phyloP scores from a whole-genome alignment of 2,113 vertebrate species.

The Nibea coibor region DNA sequence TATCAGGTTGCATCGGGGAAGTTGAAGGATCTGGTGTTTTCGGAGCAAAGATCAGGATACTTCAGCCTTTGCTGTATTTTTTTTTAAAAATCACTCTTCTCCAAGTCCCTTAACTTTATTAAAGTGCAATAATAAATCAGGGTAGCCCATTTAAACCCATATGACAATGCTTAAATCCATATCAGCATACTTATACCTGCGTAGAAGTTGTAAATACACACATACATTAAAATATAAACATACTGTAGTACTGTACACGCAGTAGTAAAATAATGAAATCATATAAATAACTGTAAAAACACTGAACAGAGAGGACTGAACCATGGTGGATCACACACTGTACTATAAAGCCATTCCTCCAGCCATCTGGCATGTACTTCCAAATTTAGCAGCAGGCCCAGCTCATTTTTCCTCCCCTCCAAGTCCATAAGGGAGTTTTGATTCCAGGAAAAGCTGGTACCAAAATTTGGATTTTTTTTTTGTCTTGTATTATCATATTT shows the following conservation, averaged over 20 bases:
- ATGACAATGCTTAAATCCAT: background rate
- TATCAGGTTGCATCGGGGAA: background rate
- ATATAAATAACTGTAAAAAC: slow-evolving; percentile 8
- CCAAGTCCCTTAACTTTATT: background rate
- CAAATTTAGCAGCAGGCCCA: slow-evolving; percentile 73
- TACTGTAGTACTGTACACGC: background rate
- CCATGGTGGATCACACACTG: slow-evolving; percentile 34
- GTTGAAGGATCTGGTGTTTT: background rate
- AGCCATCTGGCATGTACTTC: slow-evolving; percentile 72
- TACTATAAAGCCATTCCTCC: slow-evolving; percentile 55
- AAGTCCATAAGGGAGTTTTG: slow-evolving; percentile 60
- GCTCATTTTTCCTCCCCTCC: slow-evolving; percentile 59
- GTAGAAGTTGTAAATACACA: background rate
- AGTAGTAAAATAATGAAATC: background rate
- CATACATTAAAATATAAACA: background rate
- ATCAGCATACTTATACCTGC: background rate
- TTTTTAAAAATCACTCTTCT: background rate
- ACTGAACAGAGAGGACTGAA: slow-evolving; percentile 26
- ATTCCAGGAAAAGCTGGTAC: slow-evolving; percentile 64
- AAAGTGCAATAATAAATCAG: background rate
- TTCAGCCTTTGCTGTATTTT: background rate
- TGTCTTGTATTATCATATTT: slow-evolving; percentile 40
- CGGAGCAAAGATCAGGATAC: background rate
- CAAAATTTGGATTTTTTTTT: slow-evolving; percentile 44
- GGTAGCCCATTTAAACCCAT: background rate